Percentiles rank a stretch among this genome's conserved stretches.
Evolutionary conservation across 2,888 invertebrate genomes (phyloP).

Genomic region (Ethmia dodecea): DNA sequence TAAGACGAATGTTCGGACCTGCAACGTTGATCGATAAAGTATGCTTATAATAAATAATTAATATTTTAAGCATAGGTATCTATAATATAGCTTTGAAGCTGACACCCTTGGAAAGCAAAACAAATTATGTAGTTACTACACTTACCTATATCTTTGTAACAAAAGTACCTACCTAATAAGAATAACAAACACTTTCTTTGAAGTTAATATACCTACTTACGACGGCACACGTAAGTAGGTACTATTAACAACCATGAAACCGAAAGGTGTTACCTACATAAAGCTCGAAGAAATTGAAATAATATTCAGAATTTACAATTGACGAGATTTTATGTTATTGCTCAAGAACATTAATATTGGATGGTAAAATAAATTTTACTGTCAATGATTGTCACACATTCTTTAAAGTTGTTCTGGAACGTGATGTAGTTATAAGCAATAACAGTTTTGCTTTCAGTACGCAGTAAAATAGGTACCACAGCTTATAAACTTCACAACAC

Average conservation of each 20-base stretch:
- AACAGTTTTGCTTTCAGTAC: no score
- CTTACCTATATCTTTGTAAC: background rate
- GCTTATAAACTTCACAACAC: no score
- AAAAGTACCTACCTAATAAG: background rate
- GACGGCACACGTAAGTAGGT: no score
- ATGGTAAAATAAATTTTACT: conserved; percentile 12
- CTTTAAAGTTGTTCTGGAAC: background rate
- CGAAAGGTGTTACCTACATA: no score
- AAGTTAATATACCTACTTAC: no score
- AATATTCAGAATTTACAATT: conserved; percentile 1
- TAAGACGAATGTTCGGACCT: conserved; percentile 29
- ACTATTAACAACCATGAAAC: no score
- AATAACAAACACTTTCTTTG: background rate
- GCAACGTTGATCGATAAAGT: conserved; percentile 14
- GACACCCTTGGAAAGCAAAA: no score
- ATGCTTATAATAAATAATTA: background rate
- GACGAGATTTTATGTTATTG: conserved; percentile 3
- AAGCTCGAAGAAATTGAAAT: conserved; percentile 1
- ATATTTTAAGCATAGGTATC: no score
- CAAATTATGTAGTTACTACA: no score
- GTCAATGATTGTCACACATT: background rate
- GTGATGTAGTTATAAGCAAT: background rate
- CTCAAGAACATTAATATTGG: background rate
- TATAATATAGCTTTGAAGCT: no score
- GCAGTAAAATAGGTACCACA: no score